phyloP scores from a whole-genome alignment of 1,140 invertebrate species.

The Artemia franciscana region DNA sequence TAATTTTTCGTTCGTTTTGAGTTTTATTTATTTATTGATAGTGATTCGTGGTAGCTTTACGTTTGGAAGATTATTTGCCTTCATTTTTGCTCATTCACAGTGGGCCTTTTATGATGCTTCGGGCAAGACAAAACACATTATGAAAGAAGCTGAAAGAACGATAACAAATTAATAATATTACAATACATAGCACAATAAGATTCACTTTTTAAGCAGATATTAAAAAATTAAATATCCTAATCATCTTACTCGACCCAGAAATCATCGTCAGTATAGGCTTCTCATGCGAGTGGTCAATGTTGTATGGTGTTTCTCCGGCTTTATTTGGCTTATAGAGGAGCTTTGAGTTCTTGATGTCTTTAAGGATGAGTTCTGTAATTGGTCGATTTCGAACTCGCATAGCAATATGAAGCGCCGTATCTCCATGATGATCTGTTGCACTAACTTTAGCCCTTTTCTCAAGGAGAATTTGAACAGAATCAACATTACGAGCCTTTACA shows the following conservation, averaged over 20 bases:
- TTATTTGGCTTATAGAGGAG: conserved; percentile 84
- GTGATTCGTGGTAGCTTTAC: too few relatives aligned
- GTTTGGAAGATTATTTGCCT: too few relatives aligned
- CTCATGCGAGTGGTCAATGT: conserved; percentile 80
- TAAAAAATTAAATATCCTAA: too few relatives aligned
- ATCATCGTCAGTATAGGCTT: conserved; percentile 86
- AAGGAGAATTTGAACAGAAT: conserved; percentile 71
- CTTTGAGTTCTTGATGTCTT: conserved; percentile 89
- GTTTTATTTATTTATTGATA: too few relatives aligned
- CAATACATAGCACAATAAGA: too few relatives aligned
- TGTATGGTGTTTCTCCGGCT: conserved; percentile 87
- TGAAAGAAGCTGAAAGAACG: too few relatives aligned
- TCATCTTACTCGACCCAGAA: conserved; percentile 72
- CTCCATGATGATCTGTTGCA: conserved; percentile 80
- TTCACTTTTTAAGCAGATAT: too few relatives aligned
- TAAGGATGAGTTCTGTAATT: conserved; percentile 78
- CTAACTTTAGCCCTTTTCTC: conserved; percentile 83
- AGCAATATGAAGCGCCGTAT: conserved; percentile 88
- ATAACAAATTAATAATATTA: too few relatives aligned
- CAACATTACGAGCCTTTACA: conserved; percentile 66
- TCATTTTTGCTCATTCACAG: too few relatives aligned
- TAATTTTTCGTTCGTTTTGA: too few relatives aligned
- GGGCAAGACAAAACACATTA: too few relatives aligned
- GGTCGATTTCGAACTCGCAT: conserved; percentile 68
- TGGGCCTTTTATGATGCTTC: too few relatives aligned